Conservation (phyloP, 1,140 invertebrate species). For the Pachypsylla venusta region DNA sequence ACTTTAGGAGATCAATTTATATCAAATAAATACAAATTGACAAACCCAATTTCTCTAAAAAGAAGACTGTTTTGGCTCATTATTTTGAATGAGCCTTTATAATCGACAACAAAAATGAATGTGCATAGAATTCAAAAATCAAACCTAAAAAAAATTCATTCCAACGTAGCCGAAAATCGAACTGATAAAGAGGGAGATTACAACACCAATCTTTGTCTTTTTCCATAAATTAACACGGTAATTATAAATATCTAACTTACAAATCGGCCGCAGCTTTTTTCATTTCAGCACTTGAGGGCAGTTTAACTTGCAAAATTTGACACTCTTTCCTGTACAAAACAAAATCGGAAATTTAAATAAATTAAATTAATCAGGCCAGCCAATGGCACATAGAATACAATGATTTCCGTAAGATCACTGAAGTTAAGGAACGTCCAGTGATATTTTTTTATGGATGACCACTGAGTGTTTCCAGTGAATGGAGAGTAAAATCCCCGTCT, state of each 20-base stretch:
- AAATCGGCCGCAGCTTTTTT: conserved; percentile 5
- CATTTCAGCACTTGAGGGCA: conserved; percentile 25
- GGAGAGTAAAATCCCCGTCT: background rate
- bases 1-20: too few relatives aligned
- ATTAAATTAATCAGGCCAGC: too few relatives aligned
- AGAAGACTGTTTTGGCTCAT: too few relatives aligned
- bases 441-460: background rate
- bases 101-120: background rate
- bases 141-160: background rate
- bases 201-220: background rate
- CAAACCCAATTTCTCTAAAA: too few relatives aligned
- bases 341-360: background rate
- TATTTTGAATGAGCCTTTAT: background rate
- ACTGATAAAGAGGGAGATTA: background rate
- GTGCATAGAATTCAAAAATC: background rate
- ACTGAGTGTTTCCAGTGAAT: background rate
- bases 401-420: background rate
- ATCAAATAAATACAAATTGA: too few relatives aligned
- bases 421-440: background rate
- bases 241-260: conserved; percentile 10
- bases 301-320: conserved; percentile 42
- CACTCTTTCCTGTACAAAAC: conserved; percentile 43
- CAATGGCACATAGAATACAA: background rate
- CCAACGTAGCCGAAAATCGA: too few relatives aligned
- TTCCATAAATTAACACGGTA: background rate